Evolutionary conservation across 2,888 invertebrate genomes (phyloP).

Genomic region (Pristionchus exspectatus): DNA sequence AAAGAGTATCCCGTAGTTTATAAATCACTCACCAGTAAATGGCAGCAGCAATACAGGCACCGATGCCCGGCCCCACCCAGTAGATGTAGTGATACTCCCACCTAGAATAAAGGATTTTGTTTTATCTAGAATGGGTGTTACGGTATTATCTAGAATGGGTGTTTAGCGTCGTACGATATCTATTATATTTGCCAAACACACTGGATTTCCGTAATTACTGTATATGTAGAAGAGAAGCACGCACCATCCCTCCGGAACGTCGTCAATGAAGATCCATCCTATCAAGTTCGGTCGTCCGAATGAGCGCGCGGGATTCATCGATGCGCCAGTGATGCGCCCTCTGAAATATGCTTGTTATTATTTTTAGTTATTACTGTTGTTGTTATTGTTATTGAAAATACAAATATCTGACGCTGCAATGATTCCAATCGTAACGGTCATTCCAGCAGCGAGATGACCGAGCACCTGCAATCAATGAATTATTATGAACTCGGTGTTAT

Average conservation of each 20-base stretch:
- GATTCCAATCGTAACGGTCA: conserved; percentile 79
- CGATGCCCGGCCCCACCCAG: conserved; percentile 79
- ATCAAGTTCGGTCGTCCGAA: conserved; percentile 80
- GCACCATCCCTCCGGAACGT: no score
- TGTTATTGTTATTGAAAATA: neutral
- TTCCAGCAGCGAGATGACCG: conserved; percentile 80
- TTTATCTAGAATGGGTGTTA: no score
- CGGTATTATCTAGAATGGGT: no score
- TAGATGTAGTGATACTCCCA: conserved; percentile 78
- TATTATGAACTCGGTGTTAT: conserved; percentile 52
- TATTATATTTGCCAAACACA: no score
- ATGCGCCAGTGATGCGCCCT: conserved; percentile 79
- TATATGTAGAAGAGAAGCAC: no score
- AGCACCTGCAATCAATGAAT: conserved; percentile 62
- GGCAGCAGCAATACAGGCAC: conserved; percentile 77
- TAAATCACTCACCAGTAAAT: conserved; percentile 67
- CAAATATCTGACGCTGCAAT: conserved; percentile 75
- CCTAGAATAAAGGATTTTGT: no score
- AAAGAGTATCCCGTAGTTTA: neutral
- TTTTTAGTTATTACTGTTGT: neutral
- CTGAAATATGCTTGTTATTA: conserved; percentile 64
- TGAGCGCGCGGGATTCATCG: conserved; percentile 80
- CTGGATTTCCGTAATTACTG: no score
- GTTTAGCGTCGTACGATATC: no score
- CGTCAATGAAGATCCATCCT: conserved; percentile 50